Base-by-base conservation (phyloP, 23 tunicate species). In the Trididemnum nubilum region DNA sequence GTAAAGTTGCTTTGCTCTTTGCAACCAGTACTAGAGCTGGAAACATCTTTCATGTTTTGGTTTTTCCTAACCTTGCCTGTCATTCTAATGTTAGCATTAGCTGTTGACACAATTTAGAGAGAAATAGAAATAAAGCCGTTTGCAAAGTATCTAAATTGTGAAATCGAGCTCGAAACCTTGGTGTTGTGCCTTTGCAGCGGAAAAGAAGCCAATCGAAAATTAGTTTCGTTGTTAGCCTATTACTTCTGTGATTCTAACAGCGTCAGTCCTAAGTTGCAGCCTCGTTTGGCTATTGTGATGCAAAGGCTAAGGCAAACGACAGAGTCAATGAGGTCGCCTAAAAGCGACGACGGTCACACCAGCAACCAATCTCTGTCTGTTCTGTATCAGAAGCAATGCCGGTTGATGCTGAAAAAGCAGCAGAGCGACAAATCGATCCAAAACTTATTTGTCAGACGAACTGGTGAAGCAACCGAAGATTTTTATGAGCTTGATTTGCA, bases 131-230 rank as follows among this genome's bases (percentile, higher is more conserved):
- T 85, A 7, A 37, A 38, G 2, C 81, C 90, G 28, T 91, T 91
- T 59, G 86, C 84, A 5, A 85, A 77, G 38, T 85, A 78, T 34
- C 37, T 85, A 37, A 36, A 77, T 3, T 74, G 85, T 49, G 90
- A 85, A 61, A 65, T 67, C 4, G 87, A 75, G 37, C 64, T 91
- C 51, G 72, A 85, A 37, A 82, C 70, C 12, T 21, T 91, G 66
- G 86, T 91, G 29, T 27, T 91, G 73, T 91, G 90, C 81, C 52
- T 91, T 0, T 78, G 70, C 31, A 36, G 75, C 2, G 81, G 59
- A 21, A 38, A 74, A 58, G 30, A 28, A 0, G 63, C 76, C 0
- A 81, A 85, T 32, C 36, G 52, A 2, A 22, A 35, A 70, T 39
- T 85, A 19, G 87, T 66, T 2, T 18, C 65, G 19, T 44, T 69